phyloP scores from a whole-genome alignment of 2,797 vertebrate genomes.

The Poecilia gillii region DNA sequence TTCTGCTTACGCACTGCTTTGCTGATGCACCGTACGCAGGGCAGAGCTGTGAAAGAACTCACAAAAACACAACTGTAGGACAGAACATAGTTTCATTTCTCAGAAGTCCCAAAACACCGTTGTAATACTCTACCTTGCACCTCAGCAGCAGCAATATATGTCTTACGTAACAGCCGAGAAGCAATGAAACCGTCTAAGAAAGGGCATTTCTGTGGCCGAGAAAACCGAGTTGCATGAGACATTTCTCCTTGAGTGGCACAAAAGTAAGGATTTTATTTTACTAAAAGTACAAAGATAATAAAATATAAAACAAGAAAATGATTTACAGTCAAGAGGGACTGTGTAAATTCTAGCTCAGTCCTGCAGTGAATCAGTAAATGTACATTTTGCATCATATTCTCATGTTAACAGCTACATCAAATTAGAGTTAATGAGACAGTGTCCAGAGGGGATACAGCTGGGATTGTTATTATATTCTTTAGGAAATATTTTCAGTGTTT shows the following conservation, averaged over 20 bases:
- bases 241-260: background rate
- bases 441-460: background rate
- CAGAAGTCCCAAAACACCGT: slow-evolving; percentile 18
- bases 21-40: slow-evolving; percentile 46
- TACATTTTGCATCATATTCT: background rate
- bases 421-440: background rate
- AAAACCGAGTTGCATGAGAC: background rate
- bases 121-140: background rate
- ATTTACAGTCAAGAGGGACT: background rate
- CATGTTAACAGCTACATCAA: background rate
- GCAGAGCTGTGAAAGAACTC: slow-evolving; percentile 33
- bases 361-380: background rate
- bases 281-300: background rate
- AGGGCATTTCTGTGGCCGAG: background rate
- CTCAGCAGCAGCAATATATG: slow-evolving; percentile 8
- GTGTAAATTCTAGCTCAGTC: too few species aligned
- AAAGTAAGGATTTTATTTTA: background rate
- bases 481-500: background rate
- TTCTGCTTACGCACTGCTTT: slow-evolving; percentile 58
- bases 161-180: slow-evolving; percentile 16
- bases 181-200: background rate
- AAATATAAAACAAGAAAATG: background rate
- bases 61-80: slow-evolving; percentile 28
- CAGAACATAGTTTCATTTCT: slow-evolving; percentile 39
- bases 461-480: background rate